These are phyloP conservation scores for Sphyrna mokarran DNA, from an alignment of 2,113 vertebrate genomes.

Conservation along the genomic window DNA sequence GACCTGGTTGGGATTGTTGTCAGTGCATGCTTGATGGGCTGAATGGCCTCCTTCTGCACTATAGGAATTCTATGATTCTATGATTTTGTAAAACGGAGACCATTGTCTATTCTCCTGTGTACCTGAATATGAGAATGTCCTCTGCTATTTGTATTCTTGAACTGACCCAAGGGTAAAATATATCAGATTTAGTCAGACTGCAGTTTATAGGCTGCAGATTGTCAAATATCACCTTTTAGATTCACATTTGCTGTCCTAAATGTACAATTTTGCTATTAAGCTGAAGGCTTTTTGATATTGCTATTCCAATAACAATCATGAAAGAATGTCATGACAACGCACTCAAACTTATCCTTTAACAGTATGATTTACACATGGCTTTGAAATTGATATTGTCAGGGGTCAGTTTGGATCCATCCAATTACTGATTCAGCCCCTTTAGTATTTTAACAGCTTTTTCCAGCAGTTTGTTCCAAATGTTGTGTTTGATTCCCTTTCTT, in stretches of 20 bases:
- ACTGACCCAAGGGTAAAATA: not conserved
- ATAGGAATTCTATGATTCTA: too few species aligned
- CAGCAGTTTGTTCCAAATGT: not conserved
- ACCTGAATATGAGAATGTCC: not conserved
- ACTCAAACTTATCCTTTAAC: not conserved
- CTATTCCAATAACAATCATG: not conserved
- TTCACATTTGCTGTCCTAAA: not conserved
- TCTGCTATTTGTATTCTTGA: not conserved
- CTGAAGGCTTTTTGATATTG: not conserved
- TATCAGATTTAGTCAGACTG: not conserved
- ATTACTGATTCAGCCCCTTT: not conserved
- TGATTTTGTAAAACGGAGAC: not conserved
- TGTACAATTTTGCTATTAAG: not conserved
- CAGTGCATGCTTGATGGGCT: too few species aligned
- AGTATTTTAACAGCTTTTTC: not conserved
- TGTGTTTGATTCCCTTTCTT: not conserved
- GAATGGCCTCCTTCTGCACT: too few species aligned
- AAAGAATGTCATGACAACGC: not conserved
- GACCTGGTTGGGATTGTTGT: too few species aligned
- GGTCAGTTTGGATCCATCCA: not conserved
- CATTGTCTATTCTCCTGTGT: not conserved
- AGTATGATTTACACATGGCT: not conserved
- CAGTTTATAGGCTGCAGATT: not conserved
- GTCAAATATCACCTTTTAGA: not conserved
- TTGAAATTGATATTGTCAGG: not conserved